These are phyloP conservation scores for Trichechus manatus DNA, from an alignment of 2,113 vertebrate species.

Conservation along the genomic window DNA sequence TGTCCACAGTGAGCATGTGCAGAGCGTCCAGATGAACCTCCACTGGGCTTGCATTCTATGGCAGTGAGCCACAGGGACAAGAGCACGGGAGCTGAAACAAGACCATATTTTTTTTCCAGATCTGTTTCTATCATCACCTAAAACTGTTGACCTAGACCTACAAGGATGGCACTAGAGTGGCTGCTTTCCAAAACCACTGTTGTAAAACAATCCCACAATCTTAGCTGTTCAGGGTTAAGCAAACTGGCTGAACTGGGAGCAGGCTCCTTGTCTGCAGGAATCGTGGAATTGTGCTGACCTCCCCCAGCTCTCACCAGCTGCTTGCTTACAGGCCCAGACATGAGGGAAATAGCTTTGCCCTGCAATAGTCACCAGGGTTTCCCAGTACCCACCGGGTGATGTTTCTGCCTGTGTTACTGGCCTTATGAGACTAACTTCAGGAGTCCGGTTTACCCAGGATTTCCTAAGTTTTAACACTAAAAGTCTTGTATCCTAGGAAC, in stretches of 20 bases:
- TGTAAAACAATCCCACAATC: background rate
- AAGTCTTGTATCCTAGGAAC: background rate
- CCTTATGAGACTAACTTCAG: background rate
- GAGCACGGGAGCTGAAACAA: background rate
- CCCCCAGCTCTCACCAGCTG: too few species aligned
- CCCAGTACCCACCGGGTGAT: background rate
- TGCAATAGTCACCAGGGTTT: background rate
- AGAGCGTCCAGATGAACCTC: background rate
- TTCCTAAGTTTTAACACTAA: too few species aligned
- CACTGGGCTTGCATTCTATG: background rate
- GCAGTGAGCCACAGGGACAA: background rate
- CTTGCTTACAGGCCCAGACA: too few species aligned
- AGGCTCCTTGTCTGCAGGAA: background rate
- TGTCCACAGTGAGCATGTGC: background rate
- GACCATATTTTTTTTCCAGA: background rate
- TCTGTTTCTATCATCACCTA: background rate
- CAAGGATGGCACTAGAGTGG: background rate
- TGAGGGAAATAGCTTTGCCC: background rate
- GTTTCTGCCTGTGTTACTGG: background rate
- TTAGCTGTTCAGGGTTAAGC: background rate
- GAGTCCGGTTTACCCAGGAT: background rate
- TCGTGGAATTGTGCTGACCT: background rate
- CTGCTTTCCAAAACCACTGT: background rate
- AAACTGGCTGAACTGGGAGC: background rate
- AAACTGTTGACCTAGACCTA: background rate